These are phyloP conservation scores for Charadrius vociferus DNA, from an alignment of 2,113 vertebrate genomes.

Conservation along the genomic window DNA sequence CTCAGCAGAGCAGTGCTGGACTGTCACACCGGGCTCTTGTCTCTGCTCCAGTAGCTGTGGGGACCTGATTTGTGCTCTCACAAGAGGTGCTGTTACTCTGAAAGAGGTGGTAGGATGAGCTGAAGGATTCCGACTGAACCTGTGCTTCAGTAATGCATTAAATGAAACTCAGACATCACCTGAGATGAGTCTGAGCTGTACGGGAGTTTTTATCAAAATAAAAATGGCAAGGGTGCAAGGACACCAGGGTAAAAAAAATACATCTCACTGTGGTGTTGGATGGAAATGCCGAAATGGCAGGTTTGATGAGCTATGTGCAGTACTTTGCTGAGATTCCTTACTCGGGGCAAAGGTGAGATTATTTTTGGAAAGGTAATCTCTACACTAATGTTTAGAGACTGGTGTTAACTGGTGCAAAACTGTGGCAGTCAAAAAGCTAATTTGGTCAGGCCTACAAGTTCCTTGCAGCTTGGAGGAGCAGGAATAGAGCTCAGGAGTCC, in stretches of 20 bases:
- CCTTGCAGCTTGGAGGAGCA: not conserved
- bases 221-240: not conserved
- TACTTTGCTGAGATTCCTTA: not conserved
- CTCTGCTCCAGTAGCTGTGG: not conserved
- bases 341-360: not conserved
- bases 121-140: not conserved
- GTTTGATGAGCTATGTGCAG: not conserved
- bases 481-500: not conserved
- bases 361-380: not conserved
- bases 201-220: not conserved
- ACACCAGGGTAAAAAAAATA: not conserved
- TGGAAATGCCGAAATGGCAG: not conserved
- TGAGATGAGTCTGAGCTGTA: not conserved
- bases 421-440: not conserved
- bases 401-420: not conserved
- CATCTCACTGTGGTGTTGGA: not conserved
- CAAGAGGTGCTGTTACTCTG: not conserved
- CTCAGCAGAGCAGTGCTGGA: not conserved
- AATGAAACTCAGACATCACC: not conserved
- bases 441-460: not conserved
- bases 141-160: not conserved
- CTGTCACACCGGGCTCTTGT: not conserved
- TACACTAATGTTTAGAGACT: not conserved
- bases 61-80: rapidly evolving
- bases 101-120: not conserved